Evolutionary conservation across 2,888 invertebrate genomes (phyloP).

Genomic region (Neoascia interrupta): DNA sequence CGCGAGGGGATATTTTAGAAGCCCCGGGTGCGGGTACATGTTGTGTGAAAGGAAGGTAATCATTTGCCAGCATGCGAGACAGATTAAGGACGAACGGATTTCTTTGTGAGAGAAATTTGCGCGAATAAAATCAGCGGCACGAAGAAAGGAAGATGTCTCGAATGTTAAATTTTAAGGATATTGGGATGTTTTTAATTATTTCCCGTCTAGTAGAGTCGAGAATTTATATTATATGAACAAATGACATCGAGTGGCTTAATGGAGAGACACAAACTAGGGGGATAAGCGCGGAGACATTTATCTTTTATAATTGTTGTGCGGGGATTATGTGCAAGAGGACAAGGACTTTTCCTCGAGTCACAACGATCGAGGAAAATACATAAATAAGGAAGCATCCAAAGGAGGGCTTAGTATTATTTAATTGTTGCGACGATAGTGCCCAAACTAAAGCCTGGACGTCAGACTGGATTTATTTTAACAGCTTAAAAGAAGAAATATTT

Average conservation of each 20-base stretch:
- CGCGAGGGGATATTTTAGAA: too few relatives aligned
- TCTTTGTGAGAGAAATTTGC: conserved; percentile 45
- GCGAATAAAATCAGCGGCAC: too few relatives aligned
- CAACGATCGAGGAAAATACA: neutral
- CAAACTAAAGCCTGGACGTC: conserved; percentile 8
- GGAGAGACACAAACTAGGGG: too few relatives aligned
- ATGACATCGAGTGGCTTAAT: too few relatives aligned
- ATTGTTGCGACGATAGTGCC: conserved; percentile 19
- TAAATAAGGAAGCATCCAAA: conserved; percentile 19
- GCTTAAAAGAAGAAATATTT: too few relatives aligned
- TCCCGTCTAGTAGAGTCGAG: conserved; percentile 56
- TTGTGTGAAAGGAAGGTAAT: conserved; percentile 57
- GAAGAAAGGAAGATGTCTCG: conserved; percentile 12
- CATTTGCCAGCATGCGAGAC: conserved; percentile 62
- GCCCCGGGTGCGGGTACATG: too few relatives aligned
- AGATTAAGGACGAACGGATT: conserved; percentile 55
- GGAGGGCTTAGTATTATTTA: conserved; percentile 17
- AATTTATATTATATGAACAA: conserved; percentile 42
- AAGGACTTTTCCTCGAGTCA: conserved; percentile 43
- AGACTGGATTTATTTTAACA: too few relatives aligned
- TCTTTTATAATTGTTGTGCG: conserved; percentile 67
- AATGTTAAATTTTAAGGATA: conserved; percentile 47
- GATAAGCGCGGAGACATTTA: conserved; percentile 53
- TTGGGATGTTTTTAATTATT: conserved; percentile 60
- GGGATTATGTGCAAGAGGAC: conserved; percentile 65